Conservation (phyloP, 2,113 vertebrate species). For the Hydropotes inermis region DNA sequence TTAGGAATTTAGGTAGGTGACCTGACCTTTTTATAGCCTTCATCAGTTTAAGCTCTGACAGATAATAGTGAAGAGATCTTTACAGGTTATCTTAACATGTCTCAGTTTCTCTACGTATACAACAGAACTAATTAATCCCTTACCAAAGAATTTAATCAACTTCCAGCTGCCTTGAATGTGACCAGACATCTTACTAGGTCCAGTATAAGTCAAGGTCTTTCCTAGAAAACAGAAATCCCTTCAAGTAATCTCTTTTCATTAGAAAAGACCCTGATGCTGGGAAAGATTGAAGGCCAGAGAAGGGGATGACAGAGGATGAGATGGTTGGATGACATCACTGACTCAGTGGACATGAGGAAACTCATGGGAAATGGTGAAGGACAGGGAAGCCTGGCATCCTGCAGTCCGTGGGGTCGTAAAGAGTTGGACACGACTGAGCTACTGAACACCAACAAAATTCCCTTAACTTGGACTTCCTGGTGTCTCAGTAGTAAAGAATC, state of each 20-base stretch:
- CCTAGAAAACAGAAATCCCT: neutral
- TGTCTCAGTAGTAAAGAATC: neutral
- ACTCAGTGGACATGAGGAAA: neutral
- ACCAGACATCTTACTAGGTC: neutral
- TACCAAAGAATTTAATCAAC: neutral
- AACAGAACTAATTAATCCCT: neutral
- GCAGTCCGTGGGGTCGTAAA: neutral
- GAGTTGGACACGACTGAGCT: neutral
- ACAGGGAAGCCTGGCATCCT: neutral
- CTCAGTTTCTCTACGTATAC: neutral
- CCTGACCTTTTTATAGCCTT: neutral
- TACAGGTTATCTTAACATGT: neutral
- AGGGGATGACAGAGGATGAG: neutral
- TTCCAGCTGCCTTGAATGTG: neutral
- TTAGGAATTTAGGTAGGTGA: neutral
- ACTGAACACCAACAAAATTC: neutral
- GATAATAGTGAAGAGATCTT: neutral
- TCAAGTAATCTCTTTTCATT: neutral
- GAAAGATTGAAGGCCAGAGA: neutral
- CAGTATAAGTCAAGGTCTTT: neutral
- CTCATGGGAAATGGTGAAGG: neutral
- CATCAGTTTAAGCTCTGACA: neutral
- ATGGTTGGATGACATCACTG: neutral
- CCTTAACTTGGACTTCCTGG: neutral
- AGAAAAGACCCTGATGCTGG: neutral